These are phyloP conservation scores for Speoplatyrhinus poulsoni DNA, from an alignment of 2,113 vertebrate genomes.

Conservation along the genomic window DNA sequence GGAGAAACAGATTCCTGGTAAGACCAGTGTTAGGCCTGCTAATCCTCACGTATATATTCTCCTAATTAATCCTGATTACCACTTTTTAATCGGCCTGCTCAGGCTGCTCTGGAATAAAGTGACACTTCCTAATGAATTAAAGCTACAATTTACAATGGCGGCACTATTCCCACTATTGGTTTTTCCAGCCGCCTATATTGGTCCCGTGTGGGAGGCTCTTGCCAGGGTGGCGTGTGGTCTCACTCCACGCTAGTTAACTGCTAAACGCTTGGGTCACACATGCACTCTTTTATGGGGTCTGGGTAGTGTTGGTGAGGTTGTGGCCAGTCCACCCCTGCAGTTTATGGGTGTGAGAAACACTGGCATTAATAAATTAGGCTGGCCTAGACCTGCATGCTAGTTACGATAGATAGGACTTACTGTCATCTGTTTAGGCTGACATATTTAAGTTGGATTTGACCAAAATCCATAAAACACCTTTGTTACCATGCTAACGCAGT, in stretches of 20 bases:
- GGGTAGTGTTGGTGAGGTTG: slow-evolving; percentile 46
- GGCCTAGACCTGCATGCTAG: background rate
- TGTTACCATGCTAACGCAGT: background rate
- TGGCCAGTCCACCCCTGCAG: slow-evolving; percentile 37
- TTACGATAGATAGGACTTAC: background rate
- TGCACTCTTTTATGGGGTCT: slow-evolving; percentile 70
- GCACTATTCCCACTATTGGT: slow-evolving; percentile 39
- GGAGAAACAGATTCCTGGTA: background rate
- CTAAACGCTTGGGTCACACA: slow-evolving; percentile 71
- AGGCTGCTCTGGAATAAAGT: slow-evolving; percentile 73
- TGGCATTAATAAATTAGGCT: slow-evolving; percentile 11
- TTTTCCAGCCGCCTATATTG: slow-evolving; percentile 27
- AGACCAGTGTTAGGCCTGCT: slow-evolving; percentile 58
- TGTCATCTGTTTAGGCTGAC: background rate
- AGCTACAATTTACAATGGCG: slow-evolving; percentile 67
- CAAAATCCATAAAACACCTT: background rate
- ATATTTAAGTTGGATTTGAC: background rate
- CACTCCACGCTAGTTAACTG: slow-evolving; percentile 64
- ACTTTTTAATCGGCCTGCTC: slow-evolving; percentile 74
- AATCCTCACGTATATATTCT: slow-evolving; percentile 79
- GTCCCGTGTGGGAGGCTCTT: slow-evolving; percentile 57
- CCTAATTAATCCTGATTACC: slow-evolving; percentile 81
- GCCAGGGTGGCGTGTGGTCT: slow-evolving; percentile 73
- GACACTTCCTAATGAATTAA: slow-evolving; percentile 79
- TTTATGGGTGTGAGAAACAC: slow-evolving; percentile 24